phyloP scores from a whole-genome alignment of 2,113 vertebrate species.

The Macroglossus sobrinus region DNA sequence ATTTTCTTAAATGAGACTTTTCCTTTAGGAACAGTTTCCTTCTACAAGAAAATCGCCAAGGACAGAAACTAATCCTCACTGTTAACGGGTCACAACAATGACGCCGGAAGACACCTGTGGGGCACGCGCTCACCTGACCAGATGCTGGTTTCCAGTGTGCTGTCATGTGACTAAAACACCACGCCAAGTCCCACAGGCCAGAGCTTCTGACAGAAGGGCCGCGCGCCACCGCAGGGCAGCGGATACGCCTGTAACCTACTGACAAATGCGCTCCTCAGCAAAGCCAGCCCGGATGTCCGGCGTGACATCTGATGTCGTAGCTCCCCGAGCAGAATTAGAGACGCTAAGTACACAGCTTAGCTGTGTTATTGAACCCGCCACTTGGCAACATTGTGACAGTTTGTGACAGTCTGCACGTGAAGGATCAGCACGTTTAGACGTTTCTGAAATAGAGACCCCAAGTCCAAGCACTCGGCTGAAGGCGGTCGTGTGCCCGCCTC shows the following conservation, averaged over 20 bases:
- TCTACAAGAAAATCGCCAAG: neutral
- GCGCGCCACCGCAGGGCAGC: neutral
- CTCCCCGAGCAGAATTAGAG: constrained; percentile 20
- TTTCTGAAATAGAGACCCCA: constrained; percentile 60
- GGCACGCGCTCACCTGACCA: constrained; percentile 36
- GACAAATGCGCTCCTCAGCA: constrained; percentile 30
- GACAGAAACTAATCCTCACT: neutral
- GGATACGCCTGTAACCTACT: constrained; percentile 37
- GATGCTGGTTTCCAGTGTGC: neutral
- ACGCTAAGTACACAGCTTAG: constrained; percentile 60
- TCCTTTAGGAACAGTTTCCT: constrained; percentile 10
- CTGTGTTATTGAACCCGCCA: constrained; percentile 36
- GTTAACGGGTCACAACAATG: constrained; percentile 27
- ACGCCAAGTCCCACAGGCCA: constrained; percentile 29
- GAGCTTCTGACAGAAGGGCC: constrained; percentile 35
- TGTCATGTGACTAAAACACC: constrained; percentile 58
- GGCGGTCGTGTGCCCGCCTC: neutral
- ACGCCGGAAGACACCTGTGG: constrained; percentile 8
- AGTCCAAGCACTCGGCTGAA: constrained; percentile 34
- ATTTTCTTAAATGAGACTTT: neutral
- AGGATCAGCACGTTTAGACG: constrained; percentile 57
- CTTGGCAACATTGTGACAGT: constrained; percentile 62
- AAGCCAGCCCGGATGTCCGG: constrained; percentile 44
- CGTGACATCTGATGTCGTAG: constrained; percentile 55
- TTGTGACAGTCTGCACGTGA: constrained; percentile 55